Percentiles rank a stretch among this genome's conserved stretches.
These are phyloP conservation scores for Sigmodon hispidus DNA, from an alignment of 2,113 vertebrate species.

Conservation along the genomic window DNA sequence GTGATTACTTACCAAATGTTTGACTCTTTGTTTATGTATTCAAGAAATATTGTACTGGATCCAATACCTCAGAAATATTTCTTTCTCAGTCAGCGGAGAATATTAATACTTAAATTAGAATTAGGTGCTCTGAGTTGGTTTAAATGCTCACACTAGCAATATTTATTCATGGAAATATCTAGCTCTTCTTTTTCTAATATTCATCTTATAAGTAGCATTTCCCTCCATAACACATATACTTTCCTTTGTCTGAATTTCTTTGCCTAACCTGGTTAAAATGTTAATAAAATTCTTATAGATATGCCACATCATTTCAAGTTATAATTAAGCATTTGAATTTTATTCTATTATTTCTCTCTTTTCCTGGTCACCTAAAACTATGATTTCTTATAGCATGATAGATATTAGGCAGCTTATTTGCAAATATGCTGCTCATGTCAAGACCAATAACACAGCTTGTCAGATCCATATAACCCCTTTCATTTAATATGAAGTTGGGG, in stretches of 20 bases:
- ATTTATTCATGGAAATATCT: neutral
- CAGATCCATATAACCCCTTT: neutral
- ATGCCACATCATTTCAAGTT: neutral
- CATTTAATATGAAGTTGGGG: neutral
- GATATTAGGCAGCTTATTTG: neutral
- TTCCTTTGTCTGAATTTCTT: neutral
- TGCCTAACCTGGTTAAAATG: neutral
- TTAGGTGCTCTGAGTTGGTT: neutral
- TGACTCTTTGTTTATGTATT: neutral
- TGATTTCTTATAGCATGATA: neutral
- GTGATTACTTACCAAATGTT: neutral
- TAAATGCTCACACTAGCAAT: neutral
- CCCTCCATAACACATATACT: neutral
- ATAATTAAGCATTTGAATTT: constrained; percentile 39
- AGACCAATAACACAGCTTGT: constrained; percentile 5
- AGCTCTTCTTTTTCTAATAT: neutral
- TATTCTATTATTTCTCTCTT: constrained; percentile 49
- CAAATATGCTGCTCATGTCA: constrained; percentile 22
- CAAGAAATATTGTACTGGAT: neutral
- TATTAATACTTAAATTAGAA: neutral
- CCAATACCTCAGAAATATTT: no score
- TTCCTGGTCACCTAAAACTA: constrained; percentile 39
- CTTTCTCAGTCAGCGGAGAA: neutral
- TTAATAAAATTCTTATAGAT: neutral
- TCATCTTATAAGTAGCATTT: neutral